Conservation (phyloP, 2,888 invertebrate genomes). For the Desoria tigrina region DNA sequence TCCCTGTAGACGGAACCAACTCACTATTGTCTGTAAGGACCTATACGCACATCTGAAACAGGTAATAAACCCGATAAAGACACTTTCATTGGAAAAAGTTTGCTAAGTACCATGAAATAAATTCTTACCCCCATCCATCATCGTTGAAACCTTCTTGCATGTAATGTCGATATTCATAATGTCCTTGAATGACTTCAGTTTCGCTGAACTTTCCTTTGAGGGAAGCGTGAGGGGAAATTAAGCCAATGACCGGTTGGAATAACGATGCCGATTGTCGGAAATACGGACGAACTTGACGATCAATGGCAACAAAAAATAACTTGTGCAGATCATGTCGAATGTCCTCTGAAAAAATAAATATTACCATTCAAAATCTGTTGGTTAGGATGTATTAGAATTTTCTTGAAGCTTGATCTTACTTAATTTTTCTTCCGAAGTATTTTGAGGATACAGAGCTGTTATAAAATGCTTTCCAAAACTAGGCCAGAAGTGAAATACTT, state of each 20-base stretch:
- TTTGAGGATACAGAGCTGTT: slow-evolving; percentile 71
- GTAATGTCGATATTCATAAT: slow-evolving; percentile 94
- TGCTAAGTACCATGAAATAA: background rate
- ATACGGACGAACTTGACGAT: slow-evolving; percentile 68
- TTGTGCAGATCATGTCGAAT: slow-evolving; percentile 71
- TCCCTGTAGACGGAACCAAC: slow-evolving; percentile 88
- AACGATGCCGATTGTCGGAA: slow-evolving; percentile 66
- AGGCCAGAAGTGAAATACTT: slow-evolving; percentile 75
- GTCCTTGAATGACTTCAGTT: slow-evolving; percentile 66
- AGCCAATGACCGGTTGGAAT: slow-evolving; percentile 39
- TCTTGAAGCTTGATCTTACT: slow-evolving; percentile 61
- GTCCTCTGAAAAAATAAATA: slow-evolving; percentile 63
- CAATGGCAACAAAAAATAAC: slow-evolving; percentile 69
- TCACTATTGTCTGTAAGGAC: slow-evolving; percentile 91
- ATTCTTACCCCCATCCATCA: slow-evolving; percentile 83
- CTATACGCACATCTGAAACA: slow-evolving; percentile 79
- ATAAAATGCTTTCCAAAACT: slow-evolving; percentile 73
- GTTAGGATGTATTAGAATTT: no score
- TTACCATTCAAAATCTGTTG: no score
- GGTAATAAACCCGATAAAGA: background rate
- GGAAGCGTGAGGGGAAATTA: slow-evolving; percentile 50
- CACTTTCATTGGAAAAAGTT: background rate
- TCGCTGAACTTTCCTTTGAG: slow-evolving; percentile 55
- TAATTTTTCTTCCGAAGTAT: slow-evolving; percentile 67
- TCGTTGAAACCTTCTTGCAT: slow-evolving; percentile 93